phyloP scores from a whole-genome alignment of 2,797 vertebrate genomes.

The Tragelaphus oryx region DNA sequence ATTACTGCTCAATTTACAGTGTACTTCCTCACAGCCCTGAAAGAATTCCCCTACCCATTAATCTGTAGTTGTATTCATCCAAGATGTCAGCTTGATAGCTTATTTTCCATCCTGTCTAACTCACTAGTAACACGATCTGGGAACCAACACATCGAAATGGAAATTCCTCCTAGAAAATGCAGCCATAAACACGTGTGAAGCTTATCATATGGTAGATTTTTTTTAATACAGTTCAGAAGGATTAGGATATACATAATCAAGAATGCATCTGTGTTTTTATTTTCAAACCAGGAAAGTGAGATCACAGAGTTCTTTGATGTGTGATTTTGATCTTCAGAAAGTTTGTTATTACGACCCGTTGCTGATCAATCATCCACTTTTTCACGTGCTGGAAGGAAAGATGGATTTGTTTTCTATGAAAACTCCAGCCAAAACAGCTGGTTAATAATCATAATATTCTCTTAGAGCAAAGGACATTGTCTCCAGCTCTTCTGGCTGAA shows the following conservation, averaged over 20 bases:
- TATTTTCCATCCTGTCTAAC: conserved; percentile 53
- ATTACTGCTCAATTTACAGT: conserved; percentile 62
- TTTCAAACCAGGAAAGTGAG: neutral
- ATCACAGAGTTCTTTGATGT: neutral
- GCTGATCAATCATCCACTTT: neutral
- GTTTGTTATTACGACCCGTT: neutral
- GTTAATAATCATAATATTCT: neutral
- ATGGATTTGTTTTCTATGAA: neutral
- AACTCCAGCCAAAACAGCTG: neutral
- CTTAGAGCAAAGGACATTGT: neutral
- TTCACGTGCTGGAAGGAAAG: neutral
- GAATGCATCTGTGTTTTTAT: conserved; percentile 28
- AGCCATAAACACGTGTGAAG: conserved; percentile 66
- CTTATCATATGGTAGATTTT: conserved; percentile 61
- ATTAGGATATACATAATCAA: accelerated
- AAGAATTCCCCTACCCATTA: conserved; percentile 56
- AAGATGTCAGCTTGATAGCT: conserved; percentile 67
- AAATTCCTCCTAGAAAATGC: conserved; percentile 73
- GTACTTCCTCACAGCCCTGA: conserved; percentile 55
- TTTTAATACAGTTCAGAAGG: conserved; percentile 54
- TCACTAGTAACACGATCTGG: conserved; percentile 65
- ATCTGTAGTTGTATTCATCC: conserved; percentile 70
- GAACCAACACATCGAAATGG: conserved; percentile 72
- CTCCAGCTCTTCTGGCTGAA: neutral
- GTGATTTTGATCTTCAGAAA: neutral